Percentiles rank a stretch among this genome's conserved stretches.
Evolutionary conservation across 2,113 vertebrate species (phyloP).

Genomic region (Phaethon lepturus): DNA sequence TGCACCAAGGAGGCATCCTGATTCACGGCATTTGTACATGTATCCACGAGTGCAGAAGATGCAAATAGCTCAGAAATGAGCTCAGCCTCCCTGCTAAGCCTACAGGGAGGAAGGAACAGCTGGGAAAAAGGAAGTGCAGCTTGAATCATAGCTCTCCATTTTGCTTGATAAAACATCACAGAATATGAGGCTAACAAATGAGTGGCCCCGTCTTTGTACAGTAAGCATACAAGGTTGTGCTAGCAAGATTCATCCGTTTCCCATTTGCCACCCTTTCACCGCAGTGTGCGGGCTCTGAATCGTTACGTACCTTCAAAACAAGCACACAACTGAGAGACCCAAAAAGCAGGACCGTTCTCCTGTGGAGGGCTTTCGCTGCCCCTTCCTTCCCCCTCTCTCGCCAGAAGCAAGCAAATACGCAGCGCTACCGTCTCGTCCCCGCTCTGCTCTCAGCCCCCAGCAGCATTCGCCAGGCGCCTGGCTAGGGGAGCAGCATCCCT

Average conservation of each 20-base stretch:
- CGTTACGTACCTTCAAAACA: not conserved
- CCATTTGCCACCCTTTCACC: not conserved
- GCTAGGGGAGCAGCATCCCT: not conserved
- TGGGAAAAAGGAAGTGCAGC: not conserved
- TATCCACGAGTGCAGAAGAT: not conserved
- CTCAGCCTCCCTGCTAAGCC: not conserved
- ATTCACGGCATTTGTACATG: not conserved
- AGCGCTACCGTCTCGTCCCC: fast-evolving
- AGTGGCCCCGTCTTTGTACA: not conserved
- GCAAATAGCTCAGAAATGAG: not conserved
- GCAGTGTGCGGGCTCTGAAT: not conserved
- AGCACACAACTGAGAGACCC: not conserved
- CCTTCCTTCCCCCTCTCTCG: not conserved
- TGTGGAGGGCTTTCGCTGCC: not conserved
- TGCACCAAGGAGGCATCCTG: not conserved
- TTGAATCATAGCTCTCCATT: not conserved
- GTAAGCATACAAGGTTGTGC: not conserved
- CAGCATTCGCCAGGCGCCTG: fast-evolving
- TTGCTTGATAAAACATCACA: not conserved
- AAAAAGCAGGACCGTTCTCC: not conserved
- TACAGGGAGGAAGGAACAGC: not conserved
- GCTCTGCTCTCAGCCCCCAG: not conserved
- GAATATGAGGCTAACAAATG: not conserved
- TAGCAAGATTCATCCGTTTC: not conserved
- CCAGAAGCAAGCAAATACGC: not conserved